These are phyloP conservation scores for Aphidius ervi DNA, from an alignment of 1,140 invertebrate genomes.

Conservation along the genomic window DNA sequence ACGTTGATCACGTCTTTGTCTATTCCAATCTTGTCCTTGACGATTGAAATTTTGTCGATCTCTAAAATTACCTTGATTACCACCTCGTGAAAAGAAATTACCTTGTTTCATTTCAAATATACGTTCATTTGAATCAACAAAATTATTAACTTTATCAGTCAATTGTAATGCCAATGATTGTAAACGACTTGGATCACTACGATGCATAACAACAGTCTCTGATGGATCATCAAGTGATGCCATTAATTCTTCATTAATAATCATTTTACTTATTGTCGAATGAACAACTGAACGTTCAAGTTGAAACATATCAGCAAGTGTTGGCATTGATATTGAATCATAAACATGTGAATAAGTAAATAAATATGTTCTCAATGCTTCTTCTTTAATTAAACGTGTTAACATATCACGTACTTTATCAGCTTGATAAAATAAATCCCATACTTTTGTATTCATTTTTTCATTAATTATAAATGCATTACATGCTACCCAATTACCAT, in stretches of 20 bases:
- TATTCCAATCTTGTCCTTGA: slow-evolving; percentile 54
- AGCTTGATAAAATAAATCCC: slow-evolving; percentile 94
- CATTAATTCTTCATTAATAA: slow-evolving; percentile 98
- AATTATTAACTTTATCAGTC: slow-evolving; percentile 86
- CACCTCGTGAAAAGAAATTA: slow-evolving; percentile 55
- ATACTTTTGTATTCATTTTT: slow-evolving; percentile 99
- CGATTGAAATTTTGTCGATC: slow-evolving; percentile 56
- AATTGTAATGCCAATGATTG: slow-evolving; percentile 94
- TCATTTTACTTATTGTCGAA: slow-evolving; percentile 99
- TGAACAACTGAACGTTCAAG: slow-evolving; percentile 83
- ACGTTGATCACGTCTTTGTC: slow-evolving; percentile 50
- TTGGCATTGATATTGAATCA: slow-evolving; percentile 89
- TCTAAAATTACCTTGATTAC: slow-evolving; percentile 54
- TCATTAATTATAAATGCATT: slow-evolving; percentile 97
- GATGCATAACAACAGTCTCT: slow-evolving; percentile 95
- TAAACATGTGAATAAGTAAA: slow-evolving; percentile 99
- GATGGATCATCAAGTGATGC: slow-evolving; percentile 97
- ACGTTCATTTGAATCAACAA: slow-evolving; percentile 95
- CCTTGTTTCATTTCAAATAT: slow-evolving; percentile 85
- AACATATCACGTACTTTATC: slow-evolving; percentile 93
- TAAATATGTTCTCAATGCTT: slow-evolving; percentile 92
- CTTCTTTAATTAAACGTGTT: slow-evolving; percentile 90
- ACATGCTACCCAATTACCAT: slow-evolving; percentile 95
- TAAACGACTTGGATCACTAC: slow-evolving; percentile 95
- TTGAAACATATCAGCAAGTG: slow-evolving; percentile 92